These are phyloP conservation scores for Suncus etruscus DNA, from an alignment of 2,113 vertebrate species.

Conservation along the genomic window DNA sequence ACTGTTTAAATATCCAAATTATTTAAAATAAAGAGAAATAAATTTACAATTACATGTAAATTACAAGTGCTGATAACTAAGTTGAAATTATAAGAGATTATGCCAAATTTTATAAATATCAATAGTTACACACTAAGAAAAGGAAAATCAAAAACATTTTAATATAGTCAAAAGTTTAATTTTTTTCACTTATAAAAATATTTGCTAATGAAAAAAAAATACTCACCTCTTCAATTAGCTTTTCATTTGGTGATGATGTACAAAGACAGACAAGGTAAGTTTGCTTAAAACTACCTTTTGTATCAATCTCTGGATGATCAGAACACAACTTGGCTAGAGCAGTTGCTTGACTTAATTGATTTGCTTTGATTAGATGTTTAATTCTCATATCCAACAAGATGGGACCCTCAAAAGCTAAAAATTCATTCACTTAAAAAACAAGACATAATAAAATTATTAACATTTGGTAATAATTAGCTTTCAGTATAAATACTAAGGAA, in stretches of 20 bases:
- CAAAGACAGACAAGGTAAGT: conserved; percentile 96
- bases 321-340: conserved; percentile 94
- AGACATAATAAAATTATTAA: conserved; percentile 83
- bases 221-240: conserved; percentile 96
- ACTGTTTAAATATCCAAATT: conserved; percentile 21
- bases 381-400: conserved; percentile 96
- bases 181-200: conserved; percentile 62
- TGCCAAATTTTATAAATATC: background rate
- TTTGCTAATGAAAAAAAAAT: conserved; percentile 76
- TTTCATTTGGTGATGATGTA: conserved; percentile 92
- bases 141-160: conserved; percentile 51
- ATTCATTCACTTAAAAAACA: conserved; percentile 91
- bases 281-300: conserved; percentile 94
- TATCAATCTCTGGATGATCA: conserved; percentile 91
- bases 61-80: conserved; percentile 48
- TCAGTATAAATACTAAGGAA: conserved; percentile 67
- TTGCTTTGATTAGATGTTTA: conserved; percentile 96
- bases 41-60: conserved; percentile 10
- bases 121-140: background rate
- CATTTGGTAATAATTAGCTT: conserved; percentile 63
- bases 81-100: conserved; percentile 22
- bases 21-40: conserved; percentile 44
- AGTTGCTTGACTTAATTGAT: conserved; percentile 91
- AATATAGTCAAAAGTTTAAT: conserved; percentile 57
- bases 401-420: conserved; percentile 93